phyloP scores from a whole-genome alignment of 2,797 vertebrate species.

The Gymnoscopelus microlampas region DNA sequence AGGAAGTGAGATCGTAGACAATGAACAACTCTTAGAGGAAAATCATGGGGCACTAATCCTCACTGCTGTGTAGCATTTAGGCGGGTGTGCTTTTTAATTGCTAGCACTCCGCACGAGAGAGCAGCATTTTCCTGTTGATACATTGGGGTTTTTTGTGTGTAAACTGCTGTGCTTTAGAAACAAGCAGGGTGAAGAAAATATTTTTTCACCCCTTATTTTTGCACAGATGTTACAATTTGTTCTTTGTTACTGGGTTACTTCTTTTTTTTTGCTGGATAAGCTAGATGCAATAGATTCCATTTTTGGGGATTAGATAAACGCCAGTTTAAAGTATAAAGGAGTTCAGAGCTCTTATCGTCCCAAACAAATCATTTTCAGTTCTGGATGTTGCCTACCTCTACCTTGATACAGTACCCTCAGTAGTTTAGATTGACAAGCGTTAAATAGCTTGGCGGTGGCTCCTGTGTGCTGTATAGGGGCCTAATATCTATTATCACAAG shows the following conservation, averaged over 20 bases:
- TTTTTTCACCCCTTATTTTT: no score
- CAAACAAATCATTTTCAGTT: slow-evolving; percentile 55
- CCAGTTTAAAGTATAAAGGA: slow-evolving; percentile 30
- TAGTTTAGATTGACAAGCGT: slow-evolving; percentile 79
- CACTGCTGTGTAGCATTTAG: slow-evolving; percentile 49
- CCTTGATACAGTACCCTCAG: slow-evolving; percentile 47
- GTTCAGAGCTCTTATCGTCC: slow-evolving; percentile 43
- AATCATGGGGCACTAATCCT: slow-evolving; percentile 60
- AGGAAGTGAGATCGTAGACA: slow-evolving; percentile 72
- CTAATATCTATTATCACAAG: slow-evolving; percentile 83
- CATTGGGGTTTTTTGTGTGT: not conserved
- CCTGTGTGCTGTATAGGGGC: slow-evolving; percentile 71
- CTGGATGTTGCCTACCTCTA: slow-evolving; percentile 34
- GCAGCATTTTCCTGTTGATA: slow-evolving; percentile 17
- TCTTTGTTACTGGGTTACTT: not conserved
- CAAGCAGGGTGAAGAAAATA: not conserved
- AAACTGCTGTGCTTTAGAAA: not conserved
- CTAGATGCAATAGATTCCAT: slow-evolving; percentile 2
- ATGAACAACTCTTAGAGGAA: slow-evolving; percentile 59
- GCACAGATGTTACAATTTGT: no score
- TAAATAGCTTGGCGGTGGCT: slow-evolving; percentile 79
- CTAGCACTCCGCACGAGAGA: slow-evolving; percentile 40
- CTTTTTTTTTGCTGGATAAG: not conserved
- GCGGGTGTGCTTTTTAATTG: slow-evolving; percentile 63
- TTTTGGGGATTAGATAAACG: not conserved